phyloP scores from a whole-genome alignment of 2,888 invertebrate genomes.

The Oscheius myriophilus region DNA sequence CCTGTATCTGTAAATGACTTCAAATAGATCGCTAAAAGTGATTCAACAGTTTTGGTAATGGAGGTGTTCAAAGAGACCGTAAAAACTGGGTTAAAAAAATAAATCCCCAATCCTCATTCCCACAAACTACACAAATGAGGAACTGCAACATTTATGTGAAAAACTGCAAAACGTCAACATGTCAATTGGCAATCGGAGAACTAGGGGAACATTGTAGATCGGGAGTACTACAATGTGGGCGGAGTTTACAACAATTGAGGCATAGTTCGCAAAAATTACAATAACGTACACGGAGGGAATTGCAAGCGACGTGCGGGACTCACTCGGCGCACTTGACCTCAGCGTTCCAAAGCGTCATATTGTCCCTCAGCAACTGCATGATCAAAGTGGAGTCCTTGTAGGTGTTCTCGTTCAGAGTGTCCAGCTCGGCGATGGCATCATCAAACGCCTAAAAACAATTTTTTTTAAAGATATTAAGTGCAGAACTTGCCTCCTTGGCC shows the following conservation, averaged over 20 bases:
- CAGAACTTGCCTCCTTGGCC: slow-evolving; percentile 88
- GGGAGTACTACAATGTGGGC: slow-evolving; percentile 14
- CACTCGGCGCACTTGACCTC: slow-evolving; percentile 60
- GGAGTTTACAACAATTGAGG: slow-evolving; percentile 17
- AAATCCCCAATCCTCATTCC: too few relatives aligned
- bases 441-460: slow-evolving; percentile 86
- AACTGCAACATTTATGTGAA: too few relatives aligned
- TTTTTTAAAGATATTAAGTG: not conserved
- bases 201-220: too few relatives aligned
- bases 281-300: slow-evolving; percentile 26
- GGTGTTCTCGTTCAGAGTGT: slow-evolving; percentile 98
- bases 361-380: slow-evolving; percentile 88
- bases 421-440: slow-evolving; percentile 99
- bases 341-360: slow-evolving; percentile 56
- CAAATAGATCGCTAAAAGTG: too few relatives aligned
- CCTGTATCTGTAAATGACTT: too few relatives aligned
- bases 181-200: too few relatives aligned
- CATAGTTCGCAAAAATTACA: slow-evolving; percentile 26
- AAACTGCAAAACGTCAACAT: too few relatives aligned
- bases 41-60: too few relatives aligned
- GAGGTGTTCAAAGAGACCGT: too few relatives aligned
- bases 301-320: slow-evolving; percentile 13
- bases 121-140: too few relatives aligned
- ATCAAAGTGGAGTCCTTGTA: slow-evolving; percentile 99
- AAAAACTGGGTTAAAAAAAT: too few relatives aligned